Percentiles rank a stretch among this genome's conserved stretches.
These are phyloP conservation scores for Ennomos erosarius DNA, from an alignment of 2,888 invertebrate species.

Conservation along the genomic window DNA sequence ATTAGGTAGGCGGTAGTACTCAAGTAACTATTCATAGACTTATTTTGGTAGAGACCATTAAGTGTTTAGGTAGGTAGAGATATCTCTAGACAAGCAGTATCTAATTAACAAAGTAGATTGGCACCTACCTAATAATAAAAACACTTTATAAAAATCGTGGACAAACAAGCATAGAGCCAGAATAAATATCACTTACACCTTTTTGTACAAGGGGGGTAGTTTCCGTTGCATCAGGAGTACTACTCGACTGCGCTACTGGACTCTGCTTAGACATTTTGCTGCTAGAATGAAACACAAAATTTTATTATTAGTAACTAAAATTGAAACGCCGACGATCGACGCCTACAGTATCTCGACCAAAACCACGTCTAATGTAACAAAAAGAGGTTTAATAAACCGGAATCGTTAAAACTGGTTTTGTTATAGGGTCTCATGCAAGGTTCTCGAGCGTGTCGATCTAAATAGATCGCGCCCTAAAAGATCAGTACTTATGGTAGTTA, in stretches of 20 bases:
- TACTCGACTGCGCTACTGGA: slow-evolving; percentile 44
- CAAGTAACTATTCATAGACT: too few relatives aligned
- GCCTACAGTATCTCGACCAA: slow-evolving; percentile 6
- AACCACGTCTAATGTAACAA: slow-evolving; percentile 12
- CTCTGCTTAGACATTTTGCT: slow-evolving; percentile 61
- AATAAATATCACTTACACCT: slow-evolving; percentile 52
- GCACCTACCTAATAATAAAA: too few relatives aligned
- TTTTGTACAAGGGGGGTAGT: slow-evolving; percentile 67
- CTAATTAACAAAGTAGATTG: too few relatives aligned
- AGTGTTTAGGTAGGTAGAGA: too few relatives aligned
- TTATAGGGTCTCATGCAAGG: slow-evolving; percentile 24
- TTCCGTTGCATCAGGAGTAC: slow-evolving; percentile 55
- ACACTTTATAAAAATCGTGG: too few relatives aligned
- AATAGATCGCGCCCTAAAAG: slow-evolving; percentile 30
- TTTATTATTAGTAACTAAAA: not conserved
- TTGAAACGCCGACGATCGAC: not conserved
- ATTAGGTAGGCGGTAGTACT: too few relatives aligned
- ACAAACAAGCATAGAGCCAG: too few relatives aligned
- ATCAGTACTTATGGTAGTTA: slow-evolving; percentile 38
- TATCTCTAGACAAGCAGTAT: too few relatives aligned
- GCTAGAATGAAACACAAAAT: slow-evolving; percentile 37
- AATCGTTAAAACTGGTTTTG: slow-evolving; percentile 25
- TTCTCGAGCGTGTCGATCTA: slow-evolving; percentile 16
- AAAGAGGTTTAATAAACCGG: slow-evolving; percentile 22
- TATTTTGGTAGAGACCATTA: too few relatives aligned